Conservation (phyloP, 2,797 vertebrate genomes). For the Sphaeramia orbicularis region DNA sequence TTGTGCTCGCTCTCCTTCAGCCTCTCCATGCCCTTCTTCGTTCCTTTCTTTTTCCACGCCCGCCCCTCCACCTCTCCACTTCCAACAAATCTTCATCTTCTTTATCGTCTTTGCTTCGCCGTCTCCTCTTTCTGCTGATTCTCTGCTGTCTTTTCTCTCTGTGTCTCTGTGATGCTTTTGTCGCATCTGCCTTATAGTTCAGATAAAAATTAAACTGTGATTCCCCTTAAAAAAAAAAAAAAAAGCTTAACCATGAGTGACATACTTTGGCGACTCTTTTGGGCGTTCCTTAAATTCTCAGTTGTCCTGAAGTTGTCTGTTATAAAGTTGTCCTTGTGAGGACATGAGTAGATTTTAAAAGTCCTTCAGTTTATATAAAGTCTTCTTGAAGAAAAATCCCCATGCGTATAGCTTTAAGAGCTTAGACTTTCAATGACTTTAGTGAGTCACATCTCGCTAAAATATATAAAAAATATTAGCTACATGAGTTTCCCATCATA, state of each 20-base stretch:
- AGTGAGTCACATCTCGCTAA: conserved; percentile 26
- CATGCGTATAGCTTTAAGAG: conserved; percentile 17
- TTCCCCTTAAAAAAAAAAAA: neutral
- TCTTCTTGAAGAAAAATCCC: conserved; percentile 24
- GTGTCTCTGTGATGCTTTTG: conserved; percentile 4
- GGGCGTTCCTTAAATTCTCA: neutral
- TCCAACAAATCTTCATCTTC: conserved; percentile 37
- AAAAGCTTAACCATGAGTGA: neutral
- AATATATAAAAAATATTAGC: neutral
- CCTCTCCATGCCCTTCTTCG: conserved; percentile 16
- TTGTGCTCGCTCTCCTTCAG: conserved; percentile 39
- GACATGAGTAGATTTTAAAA: conserved; percentile 7
- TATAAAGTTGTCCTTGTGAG: conserved; percentile 16
- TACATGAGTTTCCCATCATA: neutral
- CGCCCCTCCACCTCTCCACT: conserved; percentile 35
- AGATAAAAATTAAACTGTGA: neutral
- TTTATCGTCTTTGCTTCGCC: conserved; percentile 30
- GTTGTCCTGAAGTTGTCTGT: neutral
- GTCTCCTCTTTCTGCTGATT: conserved; percentile 19
- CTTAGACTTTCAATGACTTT: conserved; percentile 38
- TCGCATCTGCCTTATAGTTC: conserved; percentile 7
- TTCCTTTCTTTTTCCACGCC: conserved; percentile 22
- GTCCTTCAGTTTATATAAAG: conserved; percentile 2
- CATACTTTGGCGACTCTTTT: neutral
- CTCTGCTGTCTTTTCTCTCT: conserved; percentile 17